Base-by-base conservation (phyloP, 64 coral and sea anemone species). In the Montipora foliosa region DNA sequence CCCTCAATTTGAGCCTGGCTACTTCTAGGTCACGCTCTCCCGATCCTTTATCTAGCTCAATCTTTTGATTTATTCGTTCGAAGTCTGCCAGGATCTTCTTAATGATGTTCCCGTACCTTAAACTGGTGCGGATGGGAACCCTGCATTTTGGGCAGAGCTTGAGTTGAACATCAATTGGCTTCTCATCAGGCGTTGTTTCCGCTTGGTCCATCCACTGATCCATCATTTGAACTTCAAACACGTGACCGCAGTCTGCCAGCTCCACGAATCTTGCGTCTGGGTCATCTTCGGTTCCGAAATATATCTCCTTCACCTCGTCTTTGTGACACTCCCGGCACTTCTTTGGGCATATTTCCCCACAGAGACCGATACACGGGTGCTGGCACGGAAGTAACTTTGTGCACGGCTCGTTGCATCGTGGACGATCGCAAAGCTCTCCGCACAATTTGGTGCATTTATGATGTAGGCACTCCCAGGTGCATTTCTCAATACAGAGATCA, bases 241-340 rank as follows among this genome's bases (percentile, higher is more conserved):
- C 77, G 61, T 91, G 79, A 72, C 78, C 78, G 7, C 89, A 91
- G 52, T 91, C 89, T 0, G 67, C 46, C 66, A 91, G 47, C 16
- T 91, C 89, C 19, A 91, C 44, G 68, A 81, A 91, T 71, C 61
- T 55, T 44, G 67, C 89, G 17, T 83, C 8, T 8, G 62, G 46
- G 0, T 75, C 66, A 49, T 55, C 79, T 83, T 70, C 79, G 37
- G 37, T 37, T 19, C 62, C 78, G 72, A 82, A 84, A 22, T 50
- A 37, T 0, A 37, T 37, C 37, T 37, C 37, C 8, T 29, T 95
- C 17, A 95, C 37, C 37, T 88, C 83, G 8, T 92, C 94, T 71
- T 95, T 82, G 76, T 95, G 13, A 29, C 94, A 95, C 2, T 88
- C 73, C 19, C 64, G 49, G 47, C 94, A 95, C 72, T 81, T 87